Evolutionary conservation across 2,888 invertebrate genomes (phyloP).

Genomic region (Cordilura impudica): DNA sequence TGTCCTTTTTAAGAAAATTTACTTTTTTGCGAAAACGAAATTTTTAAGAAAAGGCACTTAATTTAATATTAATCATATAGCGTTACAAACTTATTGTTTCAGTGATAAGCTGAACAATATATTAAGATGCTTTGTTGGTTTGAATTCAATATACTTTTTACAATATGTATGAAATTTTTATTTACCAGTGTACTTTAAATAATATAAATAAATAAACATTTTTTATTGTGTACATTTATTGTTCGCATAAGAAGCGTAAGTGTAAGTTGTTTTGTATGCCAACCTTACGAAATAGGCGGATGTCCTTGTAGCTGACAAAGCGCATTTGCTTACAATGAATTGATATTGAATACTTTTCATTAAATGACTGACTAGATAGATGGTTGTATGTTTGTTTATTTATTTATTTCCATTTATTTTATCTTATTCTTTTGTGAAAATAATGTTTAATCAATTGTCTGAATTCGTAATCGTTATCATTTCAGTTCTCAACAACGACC

Average conservation of each 20-base stretch:
- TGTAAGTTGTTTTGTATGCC: neutral
- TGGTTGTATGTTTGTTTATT: neutral
- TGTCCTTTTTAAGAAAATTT: no score
- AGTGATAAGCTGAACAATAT: no score
- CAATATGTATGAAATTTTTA: neutral
- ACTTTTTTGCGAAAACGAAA: no score
- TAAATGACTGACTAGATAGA: neutral
- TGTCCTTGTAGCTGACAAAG: slow-evolving; percentile 29
- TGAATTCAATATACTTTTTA: neutral
- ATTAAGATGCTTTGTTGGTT: no score
- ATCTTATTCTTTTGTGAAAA: neutral
- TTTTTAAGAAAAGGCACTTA: no score
- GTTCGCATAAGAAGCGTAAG: neutral
- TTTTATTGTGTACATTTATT: neutral
- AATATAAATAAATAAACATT: slow-evolving; percentile 3
- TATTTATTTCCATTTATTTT: neutral
- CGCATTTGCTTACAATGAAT: slow-evolving; percentile 11
- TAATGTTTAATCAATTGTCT: slow-evolving; percentile 8
- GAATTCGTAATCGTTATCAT: slow-evolving; percentile 2
- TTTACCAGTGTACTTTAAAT: neutral
- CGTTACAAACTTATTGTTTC: no score
- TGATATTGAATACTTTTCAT: neutral
- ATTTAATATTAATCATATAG: no score
- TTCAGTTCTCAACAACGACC: neutral
- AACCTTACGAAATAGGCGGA: slow-evolving; percentile 7